A percentile compares a stretch with the other conserved stretches of the same genome.
Evolutionary conservation across 2,797 vertebrate species (phyloP).

Genomic region (Myotis planiceps): DNA sequence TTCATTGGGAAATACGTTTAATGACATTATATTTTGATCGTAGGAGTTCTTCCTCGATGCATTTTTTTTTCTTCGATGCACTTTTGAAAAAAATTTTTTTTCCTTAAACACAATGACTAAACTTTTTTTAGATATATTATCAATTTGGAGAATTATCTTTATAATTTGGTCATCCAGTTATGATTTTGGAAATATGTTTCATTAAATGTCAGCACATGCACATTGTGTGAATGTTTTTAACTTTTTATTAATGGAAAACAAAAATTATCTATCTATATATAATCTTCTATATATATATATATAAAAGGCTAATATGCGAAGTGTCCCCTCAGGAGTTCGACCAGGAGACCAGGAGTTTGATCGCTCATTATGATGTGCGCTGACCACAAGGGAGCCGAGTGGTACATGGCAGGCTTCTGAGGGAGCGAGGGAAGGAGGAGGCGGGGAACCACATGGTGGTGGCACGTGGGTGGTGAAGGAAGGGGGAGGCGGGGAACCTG

Average conservation of each 20-base stretch:
- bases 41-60: not conserved
- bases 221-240: not conserved
- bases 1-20: conserved; percentile 23
- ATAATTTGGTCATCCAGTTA: not conserved
- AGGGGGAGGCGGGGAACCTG: too few species aligned
- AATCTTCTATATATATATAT: too few species aligned
- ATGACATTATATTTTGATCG: conserved; percentile 5
- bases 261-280: not conserved
- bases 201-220: conserved; percentile 2
- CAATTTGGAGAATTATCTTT: conserved; percentile 19
- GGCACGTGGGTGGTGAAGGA: too few species aligned
- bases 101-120: not conserved
- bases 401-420: too few species aligned
- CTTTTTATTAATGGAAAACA: conserved; percentile 5
- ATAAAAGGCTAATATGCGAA: too few species aligned
- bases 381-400: too few species aligned
- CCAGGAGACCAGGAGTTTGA: too few species aligned
- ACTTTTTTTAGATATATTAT: not conserved
- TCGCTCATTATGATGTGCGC: too few species aligned
- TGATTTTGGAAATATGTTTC: not conserved
- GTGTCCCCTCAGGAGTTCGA: too few species aligned
- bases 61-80: not conserved
- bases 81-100: not conserved
- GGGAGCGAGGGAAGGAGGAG: too few species aligned
- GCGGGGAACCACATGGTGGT: too few species aligned